Evolutionary conservation across 2,113 vertebrate species (phyloP).

Genomic region (Oxygymnocypris stewartii): DNA sequence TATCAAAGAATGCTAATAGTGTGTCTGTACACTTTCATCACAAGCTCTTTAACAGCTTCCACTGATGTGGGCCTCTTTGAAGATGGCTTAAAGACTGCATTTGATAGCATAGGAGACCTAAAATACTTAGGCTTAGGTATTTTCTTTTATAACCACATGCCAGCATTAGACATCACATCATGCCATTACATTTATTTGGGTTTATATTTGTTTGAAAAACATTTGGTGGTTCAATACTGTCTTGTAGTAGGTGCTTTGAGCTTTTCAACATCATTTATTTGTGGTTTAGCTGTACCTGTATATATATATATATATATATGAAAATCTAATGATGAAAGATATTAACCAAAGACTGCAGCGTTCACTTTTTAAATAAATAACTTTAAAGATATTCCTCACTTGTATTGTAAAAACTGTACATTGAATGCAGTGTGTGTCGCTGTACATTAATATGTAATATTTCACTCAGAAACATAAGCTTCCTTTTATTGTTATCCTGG

Average conservation of each 20-base stretch:
- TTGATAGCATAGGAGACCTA: slow-evolving; percentile 30
- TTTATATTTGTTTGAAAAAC: background rate
- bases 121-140: slow-evolving; percentile 14
- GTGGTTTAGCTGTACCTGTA: background rate
- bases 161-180: background rate
- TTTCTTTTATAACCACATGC: background rate
- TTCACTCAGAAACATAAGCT: no score
- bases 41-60: slow-evolving; percentile 35
- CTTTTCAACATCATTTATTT: background rate
- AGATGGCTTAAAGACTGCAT: slow-evolving; percentile 13
- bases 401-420: background rate
- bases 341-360: background rate
- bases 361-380: background rate
- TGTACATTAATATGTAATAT: background rate
- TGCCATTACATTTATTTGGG: background rate
- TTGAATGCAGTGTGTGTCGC: background rate
- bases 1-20: slow-evolving; percentile 23
- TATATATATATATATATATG: no score
- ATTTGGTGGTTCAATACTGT: background rate
- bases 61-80: slow-evolving; percentile 39
- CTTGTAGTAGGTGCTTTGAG: background rate
- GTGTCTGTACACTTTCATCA: slow-evolving; percentile 40
- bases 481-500: background rate
- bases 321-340: background rate
- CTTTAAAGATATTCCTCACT: background rate